These are phyloP conservation scores for Phataginus tetradactyla DNA, from an alignment of 2,797 vertebrate species.

Conservation along the genomic window DNA sequence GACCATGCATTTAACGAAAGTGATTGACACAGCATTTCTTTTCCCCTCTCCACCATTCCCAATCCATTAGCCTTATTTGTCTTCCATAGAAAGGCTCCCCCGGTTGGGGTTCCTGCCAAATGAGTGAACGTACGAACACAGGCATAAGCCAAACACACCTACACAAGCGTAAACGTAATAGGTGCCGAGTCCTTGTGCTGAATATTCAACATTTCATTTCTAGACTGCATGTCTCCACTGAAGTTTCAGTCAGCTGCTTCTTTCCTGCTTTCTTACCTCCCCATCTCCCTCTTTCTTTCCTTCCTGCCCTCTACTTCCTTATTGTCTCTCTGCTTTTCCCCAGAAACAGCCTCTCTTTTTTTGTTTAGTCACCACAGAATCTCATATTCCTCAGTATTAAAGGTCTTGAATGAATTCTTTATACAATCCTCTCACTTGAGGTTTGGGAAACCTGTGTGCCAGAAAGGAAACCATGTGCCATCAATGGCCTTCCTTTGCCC, in stretches of 20 bases:
- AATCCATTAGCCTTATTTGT: conserved; percentile 62
- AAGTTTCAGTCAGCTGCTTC: not conserved
- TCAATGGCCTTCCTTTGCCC: not conserved
- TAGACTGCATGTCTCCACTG: not conserved
- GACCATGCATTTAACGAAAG: conserved; percentile 35
- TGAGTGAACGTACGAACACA: not conserved
- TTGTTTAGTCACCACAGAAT: not conserved
- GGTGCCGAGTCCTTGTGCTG: not conserved
- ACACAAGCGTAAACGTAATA: not conserved
- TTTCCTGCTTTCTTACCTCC: not conserved
- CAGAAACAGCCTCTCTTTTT: not conserved
- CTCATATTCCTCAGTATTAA: not conserved
- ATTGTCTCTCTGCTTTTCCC: not conserved
- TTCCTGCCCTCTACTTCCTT: not conserved
- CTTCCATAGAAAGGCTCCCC: conserved; percentile 49
- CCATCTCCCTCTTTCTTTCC: too few relatives aligned
- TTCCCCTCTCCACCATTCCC: not conserved
- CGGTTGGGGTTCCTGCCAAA: conserved; percentile 45
- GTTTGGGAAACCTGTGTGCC: not conserved
- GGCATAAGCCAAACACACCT: conserved; percentile 34
- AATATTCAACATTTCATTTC: conserved; percentile 18
- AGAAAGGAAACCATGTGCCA: not conserved
- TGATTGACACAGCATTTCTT: conserved; percentile 40
- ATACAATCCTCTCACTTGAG: not conserved
- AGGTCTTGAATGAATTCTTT: not conserved